phyloP scores from a whole-genome alignment of 2,888 invertebrate species.

The Agrilus mali region DNA sequence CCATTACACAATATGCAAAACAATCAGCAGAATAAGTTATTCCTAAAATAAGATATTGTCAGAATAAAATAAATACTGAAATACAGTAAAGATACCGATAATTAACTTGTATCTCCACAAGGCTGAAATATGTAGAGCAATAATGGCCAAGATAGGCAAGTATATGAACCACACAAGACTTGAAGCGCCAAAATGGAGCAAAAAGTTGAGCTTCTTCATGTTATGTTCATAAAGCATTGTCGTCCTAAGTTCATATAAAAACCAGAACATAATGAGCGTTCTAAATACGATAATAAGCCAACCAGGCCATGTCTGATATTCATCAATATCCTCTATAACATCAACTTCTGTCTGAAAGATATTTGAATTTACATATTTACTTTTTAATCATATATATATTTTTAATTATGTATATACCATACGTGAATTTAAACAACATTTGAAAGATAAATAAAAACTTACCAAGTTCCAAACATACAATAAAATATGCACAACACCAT shows the following conservation, averaged over 20 bases:
- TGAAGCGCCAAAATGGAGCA: slow-evolving; percentile 93
- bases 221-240: slow-evolving; percentile 74
- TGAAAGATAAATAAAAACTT: slow-evolving; percentile 29
- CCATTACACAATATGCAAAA: slow-evolving; percentile 88
- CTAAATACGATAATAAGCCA: slow-evolving; percentile 84
- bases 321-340: slow-evolving; percentile 90
- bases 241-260: slow-evolving; percentile 60
- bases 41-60: slow-evolving; percentile 42
- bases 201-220: slow-evolving; percentile 77
- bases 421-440: too few species aligned
- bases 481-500: slow-evolving; percentile 81
- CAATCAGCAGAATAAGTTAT: slow-evolving; percentile 94
- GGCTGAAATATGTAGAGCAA: slow-evolving; percentile 85
- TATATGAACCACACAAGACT: slow-evolving; percentile 98
- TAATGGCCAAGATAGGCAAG: slow-evolving; percentile 84
- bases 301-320: slow-evolving; percentile 97
- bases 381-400: too few species aligned
- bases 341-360: slow-evolving; percentile 80
- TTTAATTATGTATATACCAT: too few species aligned
- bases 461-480: slow-evolving; percentile 96
- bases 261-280: slow-evolving; percentile 80
- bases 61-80: neutral
- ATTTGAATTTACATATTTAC: neutral
- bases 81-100: slow-evolving; percentile 50
- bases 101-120: slow-evolving; percentile 93